Evolutionary conservation across 1,140 invertebrate genomes (phyloP).

Genomic region (Drosophila nasuta): DNA sequence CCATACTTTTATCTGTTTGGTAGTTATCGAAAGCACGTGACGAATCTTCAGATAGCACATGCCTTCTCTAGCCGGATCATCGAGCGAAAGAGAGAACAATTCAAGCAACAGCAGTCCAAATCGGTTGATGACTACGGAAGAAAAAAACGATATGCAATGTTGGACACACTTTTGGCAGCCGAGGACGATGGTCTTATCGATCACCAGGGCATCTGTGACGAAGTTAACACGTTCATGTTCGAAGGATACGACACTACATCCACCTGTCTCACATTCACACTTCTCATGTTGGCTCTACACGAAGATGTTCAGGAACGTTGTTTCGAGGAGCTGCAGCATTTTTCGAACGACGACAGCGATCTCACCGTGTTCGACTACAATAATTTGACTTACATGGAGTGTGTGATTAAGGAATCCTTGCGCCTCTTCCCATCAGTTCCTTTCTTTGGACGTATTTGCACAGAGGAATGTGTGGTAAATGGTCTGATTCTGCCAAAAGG

Average conservation of each 20-base stretch:
- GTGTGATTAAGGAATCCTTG: conserved; percentile 88
- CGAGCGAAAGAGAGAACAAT: conserved; percentile 54
- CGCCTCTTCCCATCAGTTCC: conserved; percentile 90
- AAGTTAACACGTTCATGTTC: conserved; percentile 94
- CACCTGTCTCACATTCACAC: conserved; percentile 86
- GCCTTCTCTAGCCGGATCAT: conserved; percentile 76
- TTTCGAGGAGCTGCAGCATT: conserved; percentile 79
- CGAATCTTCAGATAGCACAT: conserved; percentile 63
- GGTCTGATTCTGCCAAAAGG: conserved; percentile 85
- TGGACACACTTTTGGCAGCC: conserved; percentile 90
- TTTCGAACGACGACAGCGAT: conserved; percentile 53
- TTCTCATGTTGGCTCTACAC: conserved; percentile 87
- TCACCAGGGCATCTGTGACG: conserved; percentile 90
- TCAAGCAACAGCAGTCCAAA: conserved; percentile 4
- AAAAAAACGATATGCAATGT: conserved; percentile 89
- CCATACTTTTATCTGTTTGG: conserved; percentile 63
- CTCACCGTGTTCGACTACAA: conserved; percentile 85
- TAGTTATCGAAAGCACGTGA: conserved; percentile 46
- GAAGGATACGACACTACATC: conserved; percentile 92
- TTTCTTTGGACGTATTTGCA: conserved; percentile 87
- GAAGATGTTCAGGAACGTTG: conserved; percentile 88
- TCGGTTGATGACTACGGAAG: conserved; percentile 43
- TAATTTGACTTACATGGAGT: conserved; percentile 88
- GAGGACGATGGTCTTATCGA: conserved; percentile 86
- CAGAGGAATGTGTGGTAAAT: conserved; percentile 85